A percentile compares a stretch with the other conserved stretches of the same genome.
Conservation (phyloP, 2,888 invertebrate species). For the Micoletzkya japonica region DNA sequence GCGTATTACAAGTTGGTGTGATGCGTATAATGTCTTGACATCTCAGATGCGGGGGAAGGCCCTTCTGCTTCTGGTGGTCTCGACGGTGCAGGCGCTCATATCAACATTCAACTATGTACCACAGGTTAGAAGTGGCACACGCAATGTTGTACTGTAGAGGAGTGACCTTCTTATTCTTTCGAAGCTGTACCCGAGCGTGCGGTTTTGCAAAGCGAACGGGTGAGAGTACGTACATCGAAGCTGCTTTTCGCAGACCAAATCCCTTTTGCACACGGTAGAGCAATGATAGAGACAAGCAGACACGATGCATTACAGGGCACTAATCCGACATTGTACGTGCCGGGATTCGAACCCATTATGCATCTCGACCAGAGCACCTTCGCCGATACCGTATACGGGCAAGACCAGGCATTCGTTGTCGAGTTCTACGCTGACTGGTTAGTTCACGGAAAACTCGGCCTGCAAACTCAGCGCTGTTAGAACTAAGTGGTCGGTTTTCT, state of each 20-base stretch:
- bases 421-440: slow-evolving; percentile 92
- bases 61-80: slow-evolving; percentile 9
- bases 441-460: slow-evolving; percentile 9
- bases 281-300: slow-evolving; percentile 28
- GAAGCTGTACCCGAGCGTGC: no score
- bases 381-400: slow-evolving; percentile 58
- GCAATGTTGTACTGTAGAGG: not conserved
- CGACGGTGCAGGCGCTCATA: slow-evolving; percentile 1
- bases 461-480: not conserved
- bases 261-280: not conserved
- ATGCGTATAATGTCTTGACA: no score
- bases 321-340: slow-evolving; percentile 59
- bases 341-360: slow-evolving; percentile 61
- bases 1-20: no score
- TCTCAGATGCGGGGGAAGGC: not conserved
- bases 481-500: not conserved
- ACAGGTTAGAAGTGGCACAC: not conserved
- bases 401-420: slow-evolving; percentile 74
- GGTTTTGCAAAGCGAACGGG: no score
- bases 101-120: slow-evolving; percentile 29
- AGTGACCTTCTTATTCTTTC: not conserved
- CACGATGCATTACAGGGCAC: slow-evolving; percentile 48
- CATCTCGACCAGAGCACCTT: slow-evolving; percentile 58
- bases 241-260: not conserved
- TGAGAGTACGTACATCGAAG: not conserved